These are phyloP conservation scores for Tiaroga cobitis DNA, from an alignment of 2,797 vertebrate genomes.

Conservation along the genomic window DNA sequence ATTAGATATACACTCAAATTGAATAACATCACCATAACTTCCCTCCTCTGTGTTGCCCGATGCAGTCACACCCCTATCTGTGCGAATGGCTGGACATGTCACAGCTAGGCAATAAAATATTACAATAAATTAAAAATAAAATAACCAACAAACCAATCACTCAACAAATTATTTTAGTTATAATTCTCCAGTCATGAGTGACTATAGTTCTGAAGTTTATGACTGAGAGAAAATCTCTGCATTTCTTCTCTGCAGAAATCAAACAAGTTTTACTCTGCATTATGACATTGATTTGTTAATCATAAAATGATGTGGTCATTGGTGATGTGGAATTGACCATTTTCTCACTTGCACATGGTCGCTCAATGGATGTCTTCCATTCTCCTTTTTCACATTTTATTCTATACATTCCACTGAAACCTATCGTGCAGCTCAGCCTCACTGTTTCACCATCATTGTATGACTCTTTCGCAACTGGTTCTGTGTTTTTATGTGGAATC, in stretches of 20 bases:
- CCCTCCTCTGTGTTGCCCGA: slow-evolving; percentile 67
- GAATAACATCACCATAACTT: slow-evolving; percentile 67
- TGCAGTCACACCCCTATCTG: slow-evolving; percentile 45
- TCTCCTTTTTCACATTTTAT: not conserved
- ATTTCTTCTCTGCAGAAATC: slow-evolving; percentile 66
- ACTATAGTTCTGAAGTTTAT: too few species aligned
- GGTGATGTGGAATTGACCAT: not conserved
- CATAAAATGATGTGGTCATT: too few species aligned
- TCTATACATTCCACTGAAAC: slow-evolving; percentile 68
- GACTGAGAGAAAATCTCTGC: too few species aligned
- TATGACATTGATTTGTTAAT: not conserved
- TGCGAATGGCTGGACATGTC: slow-evolving; percentile 60
- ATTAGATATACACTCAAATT: slow-evolving; percentile 66
- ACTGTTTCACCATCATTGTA: slow-evolving; percentile 41
- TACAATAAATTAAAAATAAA: not conserved
- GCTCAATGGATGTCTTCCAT: slow-evolving; percentile 12
- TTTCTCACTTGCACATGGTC: slow-evolving; percentile 69
- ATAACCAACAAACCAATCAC: not conserved
- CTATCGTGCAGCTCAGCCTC: slow-evolving; percentile 66
- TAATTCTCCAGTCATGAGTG: not conserved
- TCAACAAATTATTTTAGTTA: not conserved
- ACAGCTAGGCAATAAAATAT: slow-evolving; percentile 58
- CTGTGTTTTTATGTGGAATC: slow-evolving; percentile 45
- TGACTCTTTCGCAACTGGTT: not conserved
- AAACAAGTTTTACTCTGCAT: slow-evolving; percentile 1